These are phyloP conservation scores for Salvelinus alpinus DNA, from an alignment of 2,113 vertebrate species.

Conservation along the genomic window DNA sequence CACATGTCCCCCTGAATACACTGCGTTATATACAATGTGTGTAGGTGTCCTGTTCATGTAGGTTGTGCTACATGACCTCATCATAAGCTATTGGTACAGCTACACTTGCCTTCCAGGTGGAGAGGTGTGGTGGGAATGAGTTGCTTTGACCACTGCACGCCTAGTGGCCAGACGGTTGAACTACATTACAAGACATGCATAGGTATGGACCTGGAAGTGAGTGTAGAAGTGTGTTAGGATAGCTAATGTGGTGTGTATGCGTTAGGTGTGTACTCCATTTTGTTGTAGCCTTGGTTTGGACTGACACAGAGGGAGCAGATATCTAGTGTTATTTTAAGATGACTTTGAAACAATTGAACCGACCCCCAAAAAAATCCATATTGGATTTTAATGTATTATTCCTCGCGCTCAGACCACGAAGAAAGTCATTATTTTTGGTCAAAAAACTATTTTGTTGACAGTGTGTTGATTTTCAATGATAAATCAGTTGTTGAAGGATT, in stretches of 20 bases:
- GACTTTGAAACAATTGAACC: background rate
- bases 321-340: background rate
- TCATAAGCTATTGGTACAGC: background rate
- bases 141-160: background rate
- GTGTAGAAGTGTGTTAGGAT: slow-evolving; percentile 3
- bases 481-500: background rate
- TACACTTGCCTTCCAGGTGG: slow-evolving; percentile 7
- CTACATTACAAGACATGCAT: too few relatives aligned
- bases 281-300: background rate
- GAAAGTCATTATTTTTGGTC: background rate
- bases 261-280: background rate
- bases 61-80: background rate
- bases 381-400: slow-evolving; percentile 14
- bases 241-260: background rate
- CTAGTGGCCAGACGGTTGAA: background rate
- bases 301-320: background rate
- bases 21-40: slow-evolving; percentile 19
- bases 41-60: background rate
- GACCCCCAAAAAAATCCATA: slow-evolving; percentile 4
- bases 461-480: background rate
- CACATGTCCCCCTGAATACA: slow-evolving; percentile 12
- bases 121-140: slow-evolving; percentile 1
- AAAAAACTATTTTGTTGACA: background rate
- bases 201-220: too few relatives aligned
- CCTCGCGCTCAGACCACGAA: background rate